A percentile compares a stretch with the other conserved stretches of the same genome.
Evolutionary conservation across 92 coral and sea anemone genomes (phyloP).

Genomic region (Zoanthus solanderi): DNA sequence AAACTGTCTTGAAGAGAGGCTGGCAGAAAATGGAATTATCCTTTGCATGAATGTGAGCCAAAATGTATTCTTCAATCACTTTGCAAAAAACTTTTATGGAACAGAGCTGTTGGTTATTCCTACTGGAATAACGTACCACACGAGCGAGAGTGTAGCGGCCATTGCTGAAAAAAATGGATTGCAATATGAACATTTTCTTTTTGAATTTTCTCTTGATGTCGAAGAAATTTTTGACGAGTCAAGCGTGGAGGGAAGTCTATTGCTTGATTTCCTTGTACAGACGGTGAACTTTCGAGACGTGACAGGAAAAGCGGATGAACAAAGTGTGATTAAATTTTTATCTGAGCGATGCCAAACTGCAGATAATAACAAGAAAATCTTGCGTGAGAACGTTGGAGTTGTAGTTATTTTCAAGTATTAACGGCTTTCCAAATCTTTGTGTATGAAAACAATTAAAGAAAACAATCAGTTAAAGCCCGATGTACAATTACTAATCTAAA

Average conservation of each 20-base stretch:
- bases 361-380: constrained; percentile 8
- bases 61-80: constrained; percentile 25
- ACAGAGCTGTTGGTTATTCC: constrained; percentile 25
- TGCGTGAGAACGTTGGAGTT: constrained; percentile 40
- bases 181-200: constrained; percentile 22
- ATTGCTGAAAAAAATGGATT: constrained; percentile 50
- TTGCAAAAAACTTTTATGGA: constrained; percentile 17
- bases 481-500: background rate
- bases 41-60: constrained; percentile 36
- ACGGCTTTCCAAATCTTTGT: background rate
- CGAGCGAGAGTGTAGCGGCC: constrained; percentile 13
- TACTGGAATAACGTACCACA: constrained; percentile 10
- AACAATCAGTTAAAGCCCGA: background rate
- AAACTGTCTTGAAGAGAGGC: constrained; percentile 39
- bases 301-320: constrained; percentile 6
- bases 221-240: constrained; percentile 40
- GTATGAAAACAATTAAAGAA: background rate
- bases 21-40: constrained; percentile 44
- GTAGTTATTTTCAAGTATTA: constrained; percentile 26
- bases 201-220: constrained; percentile 33
- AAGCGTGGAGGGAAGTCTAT: constrained; percentile 43
- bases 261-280: constrained; percentile 45
- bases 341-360: constrained; percentile 11
- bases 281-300: constrained; percentile 51
- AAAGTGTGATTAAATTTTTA: constrained; percentile 19